Percentiles rank a stretch among this genome's conserved stretches.
phyloP scores from a whole-genome alignment of 2,888 invertebrate genomes.

The Melitaea athalia region DNA sequence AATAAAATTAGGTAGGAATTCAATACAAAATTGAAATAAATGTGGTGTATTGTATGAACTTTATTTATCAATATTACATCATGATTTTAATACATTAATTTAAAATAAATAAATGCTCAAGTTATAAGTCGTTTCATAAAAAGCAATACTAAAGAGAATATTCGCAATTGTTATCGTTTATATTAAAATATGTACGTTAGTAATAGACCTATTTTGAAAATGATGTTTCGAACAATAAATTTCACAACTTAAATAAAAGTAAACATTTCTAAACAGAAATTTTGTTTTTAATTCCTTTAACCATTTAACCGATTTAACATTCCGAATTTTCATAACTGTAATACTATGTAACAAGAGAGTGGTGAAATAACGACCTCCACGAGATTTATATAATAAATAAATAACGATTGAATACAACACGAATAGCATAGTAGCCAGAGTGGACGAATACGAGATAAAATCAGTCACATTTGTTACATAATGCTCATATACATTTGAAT shows the following conservation, averaged over 20 bases:
- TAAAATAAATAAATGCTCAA: constrained; percentile 79
- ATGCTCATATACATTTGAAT: constrained; percentile 15
- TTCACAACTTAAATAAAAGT: neutral
- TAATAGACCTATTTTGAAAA: neutral
- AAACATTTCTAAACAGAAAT: neutral
- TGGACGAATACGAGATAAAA: constrained; percentile 29
- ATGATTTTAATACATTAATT: constrained; percentile 77
- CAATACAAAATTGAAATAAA: neutral
- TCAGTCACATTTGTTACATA: constrained; percentile 22
- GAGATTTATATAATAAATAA: constrained; percentile 8
- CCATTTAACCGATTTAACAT: constrained; percentile 8
- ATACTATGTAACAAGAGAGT: constrained; percentile 23
- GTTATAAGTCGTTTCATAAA: constrained; percentile 57
- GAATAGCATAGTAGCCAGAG: constrained; percentile 15
- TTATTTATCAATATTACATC: constrained; percentile 74
- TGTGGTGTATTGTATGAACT: constrained; percentile 64
- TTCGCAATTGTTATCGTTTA: constrained; percentile 44
- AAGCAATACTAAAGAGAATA: constrained; percentile 54
- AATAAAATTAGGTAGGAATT: too few relatives aligned
- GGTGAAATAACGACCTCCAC: neutral
- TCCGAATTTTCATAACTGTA: constrained; percentile 19
- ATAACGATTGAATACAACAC: constrained; percentile 22
- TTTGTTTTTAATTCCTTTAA: neutral
- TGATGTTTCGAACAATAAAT: neutral
- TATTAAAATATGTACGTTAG: constrained; percentile 14